A percentile compares a stretch with the other conserved stretches of the same genome.
Conservation (phyloP, 2,113 vertebrate species). For the Caretta caretta region DNA sequence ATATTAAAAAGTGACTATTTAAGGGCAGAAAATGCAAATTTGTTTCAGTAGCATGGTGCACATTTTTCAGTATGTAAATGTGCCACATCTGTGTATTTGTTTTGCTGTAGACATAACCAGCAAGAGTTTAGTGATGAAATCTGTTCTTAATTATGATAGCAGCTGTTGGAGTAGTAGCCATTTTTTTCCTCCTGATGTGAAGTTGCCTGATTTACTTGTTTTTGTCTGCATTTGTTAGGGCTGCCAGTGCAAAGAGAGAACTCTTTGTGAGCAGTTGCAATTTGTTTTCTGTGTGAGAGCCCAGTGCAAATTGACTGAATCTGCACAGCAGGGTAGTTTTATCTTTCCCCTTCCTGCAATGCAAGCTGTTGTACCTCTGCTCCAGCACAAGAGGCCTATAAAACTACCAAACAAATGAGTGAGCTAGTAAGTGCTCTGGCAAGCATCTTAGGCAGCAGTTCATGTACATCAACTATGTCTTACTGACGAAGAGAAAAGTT, state of each 20-base stretch:
- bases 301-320: slow-evolving; percentile 81
- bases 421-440: slow-evolving; percentile 76
- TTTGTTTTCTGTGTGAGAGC: slow-evolving; percentile 83
- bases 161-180: slow-evolving; percentile 81
- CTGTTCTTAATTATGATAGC: slow-evolving; percentile 88
- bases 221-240: slow-evolving; percentile 80
- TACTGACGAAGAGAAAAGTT: slow-evolving; percentile 59
- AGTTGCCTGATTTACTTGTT: slow-evolving; percentile 83
- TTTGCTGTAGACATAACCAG: slow-evolving; percentile 82
- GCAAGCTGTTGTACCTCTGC: slow-evolving; percentile 82
- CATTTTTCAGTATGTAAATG: slow-evolving; percentile 78
- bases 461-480: slow-evolving; percentile 67
- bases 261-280: slow-evolving; percentile 79
- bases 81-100: slow-evolving; percentile 86
- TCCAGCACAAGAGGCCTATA: slow-evolving; percentile 78
- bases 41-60: slow-evolving; percentile 65
- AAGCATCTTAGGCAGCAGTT: slow-evolving; percentile 75
- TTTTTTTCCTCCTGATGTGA: slow-evolving; percentile 80
- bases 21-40: slow-evolving; percentile 76
- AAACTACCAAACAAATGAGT: slow-evolving; percentile 79
- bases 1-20: slow-evolving; percentile 73
- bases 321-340: slow-evolving; percentile 81
- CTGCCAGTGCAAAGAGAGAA: slow-evolving; percentile 78
- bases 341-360: slow-evolving; percentile 74
- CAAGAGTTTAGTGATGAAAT: slow-evolving; percentile 86